Conservation (phyloP, 2,113 vertebrate species). For the Strigops habroptila region DNA sequence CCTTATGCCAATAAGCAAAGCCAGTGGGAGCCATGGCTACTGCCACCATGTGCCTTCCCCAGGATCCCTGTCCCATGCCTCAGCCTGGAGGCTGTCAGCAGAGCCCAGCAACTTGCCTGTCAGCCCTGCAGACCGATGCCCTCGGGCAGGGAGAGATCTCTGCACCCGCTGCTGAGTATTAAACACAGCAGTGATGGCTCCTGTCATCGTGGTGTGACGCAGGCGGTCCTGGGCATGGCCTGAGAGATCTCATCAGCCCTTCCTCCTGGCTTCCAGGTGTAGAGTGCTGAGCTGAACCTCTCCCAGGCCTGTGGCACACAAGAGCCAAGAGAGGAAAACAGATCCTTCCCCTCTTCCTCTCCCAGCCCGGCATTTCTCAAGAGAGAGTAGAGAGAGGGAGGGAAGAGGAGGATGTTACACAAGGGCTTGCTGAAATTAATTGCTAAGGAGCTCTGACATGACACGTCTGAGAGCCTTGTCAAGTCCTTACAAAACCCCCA, state of each 20-base stretch:
- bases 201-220: background rate
- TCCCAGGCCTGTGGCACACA: background rate
- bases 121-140: background rate
- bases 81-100: background rate
- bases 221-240: fast-evolving
- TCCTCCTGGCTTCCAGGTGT: background rate
- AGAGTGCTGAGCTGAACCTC: background rate
- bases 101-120: background rate
- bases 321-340: background rate
- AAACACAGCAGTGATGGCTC: background rate
- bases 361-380: background rate
- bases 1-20: background rate
- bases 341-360: background rate
- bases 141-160: background rate
- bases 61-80: background rate
- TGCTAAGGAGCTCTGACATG: background rate
- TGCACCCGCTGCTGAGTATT: background rate
- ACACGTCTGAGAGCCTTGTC: background rate
- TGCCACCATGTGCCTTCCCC: fast-evolving
- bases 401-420: background rate
- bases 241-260: background rate
- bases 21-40: background rate
- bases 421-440: background rate
- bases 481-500: background rate
- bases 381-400: background rate